Evolutionary conservation across 2,888 invertebrate genomes (phyloP), one percentile per base, ranked within the genome.

Genomic region (Ceriagrion tenellum): DNA sequence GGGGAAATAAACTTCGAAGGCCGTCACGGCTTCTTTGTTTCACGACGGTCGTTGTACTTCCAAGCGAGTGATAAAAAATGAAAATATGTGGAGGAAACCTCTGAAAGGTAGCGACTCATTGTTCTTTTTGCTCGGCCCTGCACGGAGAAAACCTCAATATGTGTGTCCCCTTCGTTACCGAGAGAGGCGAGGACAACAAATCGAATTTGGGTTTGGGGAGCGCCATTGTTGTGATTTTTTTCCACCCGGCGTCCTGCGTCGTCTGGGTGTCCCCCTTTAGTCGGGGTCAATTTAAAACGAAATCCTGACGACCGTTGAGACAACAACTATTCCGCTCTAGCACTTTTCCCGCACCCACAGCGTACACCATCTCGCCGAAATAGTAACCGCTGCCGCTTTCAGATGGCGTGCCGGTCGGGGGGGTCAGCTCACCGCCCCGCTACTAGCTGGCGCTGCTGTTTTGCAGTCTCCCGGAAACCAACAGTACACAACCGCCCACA

Each of bases 281-380:
- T 18, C 81, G 81, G 81, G 81, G 81, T 81, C 81, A 81, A 81
- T 81, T 10, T 16, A 35, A 81, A 81, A 35, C 74, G 74, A 81
- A 35, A 26, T 35, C 81, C 16, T 20, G 59, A 59, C 59, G 59
- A 20, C 12, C 59, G 18, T 59, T 59, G 59, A 6, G 59, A 59
- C 59, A 59, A 20, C 59, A 47, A 47, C 47, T 47, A 47, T 8
- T 47, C 47, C 47, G 4, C 47, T 8, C 4, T 20, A 59, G 59
- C 59, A 35, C 81, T 13, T 35, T 13, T 47, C 47, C 81, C 74
- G 35, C 74, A 10, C 35, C 35, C 35, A 35, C 47, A 4, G 8
- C 81, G 30, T 35, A 13, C 30, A 35, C 35, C 81, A 69, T 26
- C 35, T 81, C 30, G 30, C 13, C 16, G 13, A 81, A 81, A 35